Percentiles rank a stretch among this genome's conserved stretches.
These are phyloP conservation scores for Heliopora coerulea DNA, from an alignment of 92 coral and sea anemone genomes.

Conservation along the genomic window DNA sequence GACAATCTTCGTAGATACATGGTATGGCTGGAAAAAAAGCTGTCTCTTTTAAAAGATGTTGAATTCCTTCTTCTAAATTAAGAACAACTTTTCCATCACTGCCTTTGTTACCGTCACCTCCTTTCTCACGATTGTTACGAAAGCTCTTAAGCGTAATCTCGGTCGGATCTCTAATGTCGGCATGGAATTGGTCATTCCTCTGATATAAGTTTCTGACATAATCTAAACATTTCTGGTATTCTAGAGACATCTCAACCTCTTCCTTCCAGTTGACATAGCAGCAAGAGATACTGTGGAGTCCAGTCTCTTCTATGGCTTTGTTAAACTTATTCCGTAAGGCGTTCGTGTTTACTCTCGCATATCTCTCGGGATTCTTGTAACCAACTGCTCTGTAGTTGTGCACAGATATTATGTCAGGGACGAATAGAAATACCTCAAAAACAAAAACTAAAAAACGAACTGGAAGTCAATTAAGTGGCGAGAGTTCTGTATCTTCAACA, in stretches of 20 bases:
- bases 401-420: slow-evolving; percentile 72
- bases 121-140: slow-evolving; percentile 56
- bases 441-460: no score
- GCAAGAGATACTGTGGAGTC: slow-evolving; percentile 27
- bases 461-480: no score
- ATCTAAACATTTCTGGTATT: slow-evolving; percentile 50
- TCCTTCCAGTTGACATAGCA: slow-evolving; percentile 61
- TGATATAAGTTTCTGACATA: slow-evolving; percentile 53
- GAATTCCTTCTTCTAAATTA: no score
- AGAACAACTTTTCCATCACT: no score
- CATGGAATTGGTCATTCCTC: slow-evolving; percentile 57
- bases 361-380: slow-evolving; percentile 72
- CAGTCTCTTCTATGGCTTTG: slow-evolving; percentile 46
- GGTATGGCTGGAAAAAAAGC: no score
- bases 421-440: slow-evolving; percentile 60
- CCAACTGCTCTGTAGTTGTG: slow-evolving; percentile 79
- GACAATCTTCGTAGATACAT: no score
- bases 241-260: slow-evolving; percentile 59
- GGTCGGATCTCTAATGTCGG: slow-evolving; percentile 56
- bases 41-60: no score
- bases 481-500: no score
- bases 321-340: slow-evolving; percentile 67
- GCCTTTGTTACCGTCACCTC: no score
- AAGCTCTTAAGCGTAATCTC: slow-evolving; percentile 57
- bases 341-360: slow-evolving; percentile 65